phyloP scores from a whole-genome alignment of 1,140 invertebrate species.

The Oryzaephilus surinamensis region DNA sequence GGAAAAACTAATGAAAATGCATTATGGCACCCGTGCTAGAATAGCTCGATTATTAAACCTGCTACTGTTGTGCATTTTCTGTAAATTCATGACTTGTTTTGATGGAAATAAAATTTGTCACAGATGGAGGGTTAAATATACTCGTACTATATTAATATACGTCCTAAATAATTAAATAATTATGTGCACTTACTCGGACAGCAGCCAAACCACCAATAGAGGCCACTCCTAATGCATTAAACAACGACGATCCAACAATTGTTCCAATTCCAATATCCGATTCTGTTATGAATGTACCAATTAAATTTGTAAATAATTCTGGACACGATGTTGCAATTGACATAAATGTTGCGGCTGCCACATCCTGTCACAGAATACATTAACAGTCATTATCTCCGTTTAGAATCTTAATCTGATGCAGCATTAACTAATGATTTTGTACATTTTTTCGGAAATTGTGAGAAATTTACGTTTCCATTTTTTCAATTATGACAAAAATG shows the following conservation, averaged over 20 bases:
- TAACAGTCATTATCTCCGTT: background rate
- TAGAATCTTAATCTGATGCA: background rate
- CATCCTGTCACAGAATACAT: conserved; percentile 45
- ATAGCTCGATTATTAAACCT: no score
- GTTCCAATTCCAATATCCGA: conserved; percentile 77
- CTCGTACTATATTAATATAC: background rate
- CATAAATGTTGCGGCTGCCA: conserved; percentile 87
- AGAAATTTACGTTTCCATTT: no score
- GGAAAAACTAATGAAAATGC: background rate
- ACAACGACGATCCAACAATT: conserved; percentile 78
- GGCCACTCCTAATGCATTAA: conserved; percentile 79
- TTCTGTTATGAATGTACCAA: conserved; percentile 67
- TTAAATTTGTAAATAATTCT: conserved; percentile 81
- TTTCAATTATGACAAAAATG: no score
- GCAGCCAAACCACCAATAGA: conserved; percentile 71
- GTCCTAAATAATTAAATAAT: background rate
- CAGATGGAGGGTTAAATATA: background rate
- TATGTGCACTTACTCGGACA: conserved; percentile 43
- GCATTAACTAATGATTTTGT: no score
- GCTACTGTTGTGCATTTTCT: no score
- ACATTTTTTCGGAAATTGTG: no score
- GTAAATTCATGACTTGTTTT: no score
- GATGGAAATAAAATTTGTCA: no score
- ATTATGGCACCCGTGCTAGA: no score
- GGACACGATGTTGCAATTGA: conserved; percentile 82